These are phyloP conservation scores for Gila robusta DNA, from an alignment of 2,797 vertebrate genomes.

Conservation along the genomic window DNA sequence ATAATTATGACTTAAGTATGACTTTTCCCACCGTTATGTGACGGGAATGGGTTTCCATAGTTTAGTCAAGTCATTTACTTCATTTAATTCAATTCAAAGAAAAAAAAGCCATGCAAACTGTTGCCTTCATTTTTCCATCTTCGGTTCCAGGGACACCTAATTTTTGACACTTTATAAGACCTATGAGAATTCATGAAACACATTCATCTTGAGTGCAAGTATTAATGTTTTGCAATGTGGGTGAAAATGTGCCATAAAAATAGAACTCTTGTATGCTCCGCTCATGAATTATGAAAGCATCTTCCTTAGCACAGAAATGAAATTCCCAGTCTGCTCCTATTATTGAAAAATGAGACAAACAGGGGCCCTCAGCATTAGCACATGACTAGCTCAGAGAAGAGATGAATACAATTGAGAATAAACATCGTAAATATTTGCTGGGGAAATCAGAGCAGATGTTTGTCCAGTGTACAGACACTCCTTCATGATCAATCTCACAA, in stretches of 20 bases:
- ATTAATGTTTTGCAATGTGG: conserved; percentile 30
- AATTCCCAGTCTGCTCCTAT: conserved; percentile 23
- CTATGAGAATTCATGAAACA: conserved; percentile 24
- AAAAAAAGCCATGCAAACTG: not conserved
- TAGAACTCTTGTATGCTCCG: not conserved
- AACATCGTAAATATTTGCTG: conserved; percentile 38
- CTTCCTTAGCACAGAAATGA: conserved; percentile 15
- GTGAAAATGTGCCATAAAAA: conserved; percentile 36
- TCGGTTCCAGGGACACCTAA: not conserved
- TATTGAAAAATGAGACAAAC: conserved; percentile 28
- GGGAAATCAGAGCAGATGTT: conserved; percentile 29
- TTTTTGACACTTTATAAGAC: conserved; percentile 23
- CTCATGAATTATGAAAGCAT: conserved; percentile 43
- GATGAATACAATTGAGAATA: conserved; percentile 26
- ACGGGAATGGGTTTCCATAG: no score
- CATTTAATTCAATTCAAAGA: not conserved
- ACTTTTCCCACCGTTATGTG: no score
- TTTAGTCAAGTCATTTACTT: not conserved
- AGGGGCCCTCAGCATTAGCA: not conserved
- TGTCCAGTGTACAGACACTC: conserved; percentile 35
- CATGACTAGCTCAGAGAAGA: conserved; percentile 2
- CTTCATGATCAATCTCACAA: conserved; percentile 25
- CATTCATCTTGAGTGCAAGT: conserved; percentile 14
- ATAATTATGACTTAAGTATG: no score
- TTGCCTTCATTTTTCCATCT: not conserved